Base-by-base conservation (phyloP, 2,113 vertebrate genomes). In the Melanotaenia duboulayi region DNA sequence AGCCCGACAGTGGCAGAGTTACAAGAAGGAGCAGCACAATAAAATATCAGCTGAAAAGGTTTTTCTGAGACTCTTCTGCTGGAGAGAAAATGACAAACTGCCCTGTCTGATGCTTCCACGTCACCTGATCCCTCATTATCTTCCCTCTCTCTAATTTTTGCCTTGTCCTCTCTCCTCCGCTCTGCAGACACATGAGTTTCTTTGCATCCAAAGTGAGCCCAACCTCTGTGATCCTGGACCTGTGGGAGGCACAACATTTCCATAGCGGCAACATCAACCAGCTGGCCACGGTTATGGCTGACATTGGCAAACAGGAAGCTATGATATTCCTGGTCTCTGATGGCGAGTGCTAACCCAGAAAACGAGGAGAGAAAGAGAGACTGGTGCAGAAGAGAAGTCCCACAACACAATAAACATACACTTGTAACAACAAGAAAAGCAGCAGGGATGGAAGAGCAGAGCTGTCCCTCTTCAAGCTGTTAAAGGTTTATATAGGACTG, bases 191-290 rank as follows among this genome's bases (percentile, higher is more conserved):
- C 95, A 95, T 98, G 92, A 95, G 94, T 94, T 99, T 97, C 94
- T 97, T 99, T 49, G 96, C 97, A 82, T 97, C 97, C 50, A 99
- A 98, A 94, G 89, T 95, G 75, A 99, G 98, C 90, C 98, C 98
- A 35, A 99, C 98, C 23, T 97, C 97, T 88, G 92, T 97, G 93
- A 98, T 99, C 92, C 95, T 99, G 93, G 98, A 99, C 95, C 93
- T 99, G 80, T 99, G 98, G 98, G 98, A 99, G 92, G 94, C 97
- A 0, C 95, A 96, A 73, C 97, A 99, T 91, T 99, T 99, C 93
- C 96, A 97, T 93, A 97, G 94, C 1, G 97, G 98, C 87, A 99
- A 98, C 94, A 96, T 99, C 92, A 96, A 97, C 72, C 96, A 97
- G 94, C 93, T 99, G 93, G 98, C 98, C 0, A 92, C 96, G 0